These are phyloP conservation scores for Protophormia terraenovae DNA, from an alignment of 2,888 invertebrate genomes.

Conservation along the genomic window DNA sequence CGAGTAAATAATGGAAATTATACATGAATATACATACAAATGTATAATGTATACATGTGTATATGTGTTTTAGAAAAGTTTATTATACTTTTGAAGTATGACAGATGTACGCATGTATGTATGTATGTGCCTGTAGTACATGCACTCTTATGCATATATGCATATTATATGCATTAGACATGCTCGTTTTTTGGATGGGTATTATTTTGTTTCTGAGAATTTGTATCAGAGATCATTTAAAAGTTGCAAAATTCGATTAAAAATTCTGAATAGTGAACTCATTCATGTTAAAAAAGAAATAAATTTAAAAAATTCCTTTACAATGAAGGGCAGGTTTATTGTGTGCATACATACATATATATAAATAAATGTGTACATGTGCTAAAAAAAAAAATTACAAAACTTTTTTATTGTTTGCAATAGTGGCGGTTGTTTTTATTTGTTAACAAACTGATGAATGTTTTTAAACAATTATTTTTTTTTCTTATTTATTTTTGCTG, in stretches of 20 bases:
- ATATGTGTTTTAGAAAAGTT: neutral
- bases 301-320: no score
- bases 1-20: neutral
- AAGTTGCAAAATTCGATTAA: no score
- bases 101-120: neutral
- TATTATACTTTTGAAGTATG: neutral
- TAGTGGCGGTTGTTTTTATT: constrained; percentile 2
- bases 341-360: neutral
- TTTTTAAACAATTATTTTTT: constrained; percentile 14
- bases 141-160: neutral
- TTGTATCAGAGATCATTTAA: no score
- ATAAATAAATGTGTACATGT: neutral
- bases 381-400: constrained; percentile 1
- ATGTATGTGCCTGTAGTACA: neutral
- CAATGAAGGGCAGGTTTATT: no score
- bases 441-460: neutral
- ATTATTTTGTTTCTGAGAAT: no score
- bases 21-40: neutral
- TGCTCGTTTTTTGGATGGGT: no score
- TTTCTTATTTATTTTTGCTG: neutral
- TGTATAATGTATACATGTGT: neutral
- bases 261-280: no score
- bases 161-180: no score
- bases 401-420: neutral
- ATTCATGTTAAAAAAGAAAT: no score